Evolutionary conservation across 2,113 vertebrate species (phyloP).

Genomic region (Nycticorax nycticorax): DNA sequence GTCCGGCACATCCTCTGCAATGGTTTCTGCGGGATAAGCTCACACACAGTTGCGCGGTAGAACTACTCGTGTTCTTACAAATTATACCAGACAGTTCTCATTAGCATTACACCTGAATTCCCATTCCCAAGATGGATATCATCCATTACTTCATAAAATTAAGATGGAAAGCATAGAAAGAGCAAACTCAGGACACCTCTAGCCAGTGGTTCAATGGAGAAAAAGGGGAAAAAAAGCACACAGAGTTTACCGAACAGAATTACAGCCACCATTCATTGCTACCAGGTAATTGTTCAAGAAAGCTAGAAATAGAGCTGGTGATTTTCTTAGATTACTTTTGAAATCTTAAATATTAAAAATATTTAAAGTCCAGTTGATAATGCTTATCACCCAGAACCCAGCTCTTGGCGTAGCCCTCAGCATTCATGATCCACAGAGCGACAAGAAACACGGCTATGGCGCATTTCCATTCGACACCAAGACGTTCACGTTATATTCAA

Average conservation of each 20-base stretch:
- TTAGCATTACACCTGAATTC: slow-evolving; percentile 12
- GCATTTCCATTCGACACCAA: background rate
- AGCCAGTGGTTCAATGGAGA: background rate
- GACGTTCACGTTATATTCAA: background rate
- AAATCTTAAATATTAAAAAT: background rate
- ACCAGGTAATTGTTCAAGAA: background rate
- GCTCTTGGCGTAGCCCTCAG: background rate
- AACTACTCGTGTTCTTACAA: slow-evolving; percentile 11
- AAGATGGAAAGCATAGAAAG: background rate
- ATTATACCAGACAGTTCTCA: slow-evolving; percentile 23
- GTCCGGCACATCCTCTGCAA: background rate
- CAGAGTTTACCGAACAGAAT: background rate
- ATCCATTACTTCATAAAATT: background rate
- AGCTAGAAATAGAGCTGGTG: background rate
- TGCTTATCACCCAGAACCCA: background rate
- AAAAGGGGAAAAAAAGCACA: background rate
- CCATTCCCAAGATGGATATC: background rate
- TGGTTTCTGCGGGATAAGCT: slow-evolving; percentile 23
- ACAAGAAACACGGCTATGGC: background rate
- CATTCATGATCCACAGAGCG: background rate
- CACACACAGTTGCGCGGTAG: background rate
- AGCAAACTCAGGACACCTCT: background rate
- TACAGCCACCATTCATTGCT: background rate
- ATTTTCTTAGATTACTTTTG: background rate
- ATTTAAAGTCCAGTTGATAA: background rate